These are phyloP conservation scores for Scaptomyza flava DNA, from an alignment of 2,888 invertebrate species.

Conservation along the genomic window DNA sequence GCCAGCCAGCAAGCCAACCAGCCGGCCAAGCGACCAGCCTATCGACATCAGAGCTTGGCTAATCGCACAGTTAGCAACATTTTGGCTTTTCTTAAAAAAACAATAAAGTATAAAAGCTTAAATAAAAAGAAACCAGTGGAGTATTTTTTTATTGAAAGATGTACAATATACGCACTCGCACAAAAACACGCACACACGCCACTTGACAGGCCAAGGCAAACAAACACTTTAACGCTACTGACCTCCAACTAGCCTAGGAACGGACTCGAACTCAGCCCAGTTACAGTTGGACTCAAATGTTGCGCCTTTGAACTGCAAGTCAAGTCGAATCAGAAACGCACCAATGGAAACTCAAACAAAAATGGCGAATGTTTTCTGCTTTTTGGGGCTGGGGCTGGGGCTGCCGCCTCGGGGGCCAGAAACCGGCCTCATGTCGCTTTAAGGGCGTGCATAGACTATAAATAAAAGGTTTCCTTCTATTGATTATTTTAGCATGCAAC, in stretches of 20 bases:
- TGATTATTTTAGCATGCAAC: constrained; percentile 60
- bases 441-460: constrained; percentile 65
- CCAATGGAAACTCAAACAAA: constrained; percentile 67
- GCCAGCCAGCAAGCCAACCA: constrained; percentile 30
- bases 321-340: constrained; percentile 77
- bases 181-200: constrained; percentile 23
- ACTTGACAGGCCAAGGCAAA: constrained; percentile 67
- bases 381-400: constrained; percentile 33
- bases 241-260: constrained; percentile 55
- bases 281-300: constrained; percentile 2
- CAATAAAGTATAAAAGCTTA: not conserved
- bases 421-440: constrained; percentile 31
- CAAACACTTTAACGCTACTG: constrained; percentile 54
- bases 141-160: constrained; percentile 68
- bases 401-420: constrained; percentile 9
- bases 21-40: constrained; percentile 32
- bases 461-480: constrained; percentile 74
- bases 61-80: constrained; percentile 78
- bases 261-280: constrained; percentile 3
- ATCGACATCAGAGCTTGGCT: constrained; percentile 75
- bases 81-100: constrained; percentile 68
- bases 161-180: constrained; percentile 46
- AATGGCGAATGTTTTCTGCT: constrained; percentile 64
- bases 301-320: constrained; percentile 78
- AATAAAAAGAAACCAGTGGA: constrained; percentile 34